Conservation (phyloP, 2,797 vertebrate species). For the Gadopsis bispinosus region DNA sequence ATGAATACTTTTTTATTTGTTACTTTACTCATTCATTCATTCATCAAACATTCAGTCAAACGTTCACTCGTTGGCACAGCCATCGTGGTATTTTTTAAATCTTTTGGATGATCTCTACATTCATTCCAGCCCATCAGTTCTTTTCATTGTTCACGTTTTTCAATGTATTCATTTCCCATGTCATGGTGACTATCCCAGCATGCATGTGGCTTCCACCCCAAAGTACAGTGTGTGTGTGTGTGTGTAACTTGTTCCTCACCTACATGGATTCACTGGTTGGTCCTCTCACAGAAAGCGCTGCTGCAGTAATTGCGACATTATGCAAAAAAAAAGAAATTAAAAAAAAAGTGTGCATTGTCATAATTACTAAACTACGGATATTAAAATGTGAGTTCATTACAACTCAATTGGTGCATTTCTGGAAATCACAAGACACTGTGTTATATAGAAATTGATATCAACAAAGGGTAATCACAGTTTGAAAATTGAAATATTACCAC, state of each 20-base stretch:
- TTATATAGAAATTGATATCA: conserved; percentile 50
- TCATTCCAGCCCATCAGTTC: neutral
- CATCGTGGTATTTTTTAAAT: neutral
- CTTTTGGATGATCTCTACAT: neutral
- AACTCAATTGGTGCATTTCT: conserved; percentile 42
- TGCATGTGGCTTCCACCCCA: neutral
- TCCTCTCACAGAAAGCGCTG: conserved; percentile 2
- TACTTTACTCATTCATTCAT: no score
- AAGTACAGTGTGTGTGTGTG: neutral
- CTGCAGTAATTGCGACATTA: conserved; percentile 12
- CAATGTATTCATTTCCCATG: neutral
- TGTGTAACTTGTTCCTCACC: neutral
- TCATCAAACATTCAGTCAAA: neutral
- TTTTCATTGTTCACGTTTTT: neutral
- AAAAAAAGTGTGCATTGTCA: neutral
- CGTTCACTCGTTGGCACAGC: neutral
- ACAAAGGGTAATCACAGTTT: conserved; percentile 65
- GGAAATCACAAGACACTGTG: conserved; percentile 19
- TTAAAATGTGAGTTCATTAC: conserved; percentile 58
- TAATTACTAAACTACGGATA: conserved; percentile 41
- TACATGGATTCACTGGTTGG: neutral
- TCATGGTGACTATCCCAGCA: conserved; percentile 15
- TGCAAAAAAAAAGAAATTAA: neutral
- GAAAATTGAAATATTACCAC: conserved; percentile 73
- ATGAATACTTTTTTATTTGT: no score